phyloP scores from a whole-genome alignment of 2,888 invertebrate genomes.

The Chromoteleia sp. region DNA sequence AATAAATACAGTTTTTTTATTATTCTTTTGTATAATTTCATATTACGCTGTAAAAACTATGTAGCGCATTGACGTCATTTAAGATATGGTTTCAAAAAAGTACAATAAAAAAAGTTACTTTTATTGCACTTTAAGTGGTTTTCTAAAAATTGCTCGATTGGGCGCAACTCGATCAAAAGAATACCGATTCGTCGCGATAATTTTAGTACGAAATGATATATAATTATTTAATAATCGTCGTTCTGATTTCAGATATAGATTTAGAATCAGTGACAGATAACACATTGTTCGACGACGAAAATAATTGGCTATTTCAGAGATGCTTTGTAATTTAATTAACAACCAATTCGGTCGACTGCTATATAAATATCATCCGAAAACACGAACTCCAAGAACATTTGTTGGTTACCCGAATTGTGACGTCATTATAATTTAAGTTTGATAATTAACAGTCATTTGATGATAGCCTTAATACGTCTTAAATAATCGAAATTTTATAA shows the following conservation, averaged over 20 bases:
- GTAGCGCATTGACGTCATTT: no score
- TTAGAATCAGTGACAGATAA: slow-evolving; percentile 23
- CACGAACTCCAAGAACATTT: background rate
- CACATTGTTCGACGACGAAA: slow-evolving; percentile 13
- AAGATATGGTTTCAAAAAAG: no score
- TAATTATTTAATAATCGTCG: slow-evolving; percentile 43
- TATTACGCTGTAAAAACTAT: no score
- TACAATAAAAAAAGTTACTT: no score
- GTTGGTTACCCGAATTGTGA: background rate
- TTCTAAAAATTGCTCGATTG: no score
- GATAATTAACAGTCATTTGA: background rate
- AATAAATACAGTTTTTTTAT: no score
- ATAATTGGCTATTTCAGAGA: slow-evolving; percentile 21
- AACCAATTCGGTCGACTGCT: slow-evolving; percentile 40
- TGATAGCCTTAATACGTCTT: no score
- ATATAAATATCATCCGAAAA: slow-evolving; percentile 11
- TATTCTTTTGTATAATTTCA: no score
- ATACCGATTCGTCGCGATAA: slow-evolving; percentile 1
- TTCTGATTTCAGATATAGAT: slow-evolving; percentile 40
- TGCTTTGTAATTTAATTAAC: slow-evolving; percentile 39
- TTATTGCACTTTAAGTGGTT: no score
- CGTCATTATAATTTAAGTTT: background rate
- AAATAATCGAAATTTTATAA: no score
- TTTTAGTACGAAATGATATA: slow-evolving; percentile 23
- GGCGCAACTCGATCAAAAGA: no score